phyloP scores from a whole-genome alignment of 2,888 invertebrate species.

The Nomada hirtipes region DNA sequence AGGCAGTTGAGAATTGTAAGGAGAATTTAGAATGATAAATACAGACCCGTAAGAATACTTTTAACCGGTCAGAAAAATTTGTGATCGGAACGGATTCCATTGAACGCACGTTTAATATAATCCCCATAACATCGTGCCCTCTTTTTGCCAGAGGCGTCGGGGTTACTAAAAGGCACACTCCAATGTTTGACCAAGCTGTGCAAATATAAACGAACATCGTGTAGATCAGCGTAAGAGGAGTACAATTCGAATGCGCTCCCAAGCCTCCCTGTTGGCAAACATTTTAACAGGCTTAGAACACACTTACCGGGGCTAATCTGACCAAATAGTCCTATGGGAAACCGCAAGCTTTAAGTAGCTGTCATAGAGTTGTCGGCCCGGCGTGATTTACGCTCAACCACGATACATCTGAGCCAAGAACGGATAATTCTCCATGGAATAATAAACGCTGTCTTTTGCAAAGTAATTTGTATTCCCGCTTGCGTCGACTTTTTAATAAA shows the following conservation, averaged over 20 bases:
- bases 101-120: conserved; percentile 60
- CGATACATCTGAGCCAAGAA: neutral
- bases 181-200: conserved; percentile 83
- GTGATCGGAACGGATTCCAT: conserved; percentile 21
- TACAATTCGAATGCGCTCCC: conserved; percentile 74
- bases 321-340: conserved; percentile 79
- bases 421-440: neutral
- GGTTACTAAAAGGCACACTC: conserved; percentile 82
- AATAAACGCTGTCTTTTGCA: neutral
- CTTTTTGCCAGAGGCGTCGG: conserved; percentile 77
- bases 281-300: conserved; percentile 84
- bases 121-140: conserved; percentile 69
- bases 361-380: conserved; percentile 75
- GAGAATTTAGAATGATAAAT: neutral
- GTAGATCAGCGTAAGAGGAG: conserved; percentile 73
- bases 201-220: conserved; percentile 80
- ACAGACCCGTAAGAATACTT: neutral
- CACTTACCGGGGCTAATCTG: conserved; percentile 82
- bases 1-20: too few relatives aligned
- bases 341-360: conserved; percentile 77
- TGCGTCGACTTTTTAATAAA: neutral
- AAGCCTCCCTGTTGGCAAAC: conserved; percentile 80
- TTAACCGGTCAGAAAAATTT: conserved; percentile 15
- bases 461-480: neutral
- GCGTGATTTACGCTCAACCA: conserved; percentile 62